These are phyloP conservation scores for Canis aureus DNA, from an alignment of 2,113 vertebrate species.

Conservation along the genomic window DNA sequence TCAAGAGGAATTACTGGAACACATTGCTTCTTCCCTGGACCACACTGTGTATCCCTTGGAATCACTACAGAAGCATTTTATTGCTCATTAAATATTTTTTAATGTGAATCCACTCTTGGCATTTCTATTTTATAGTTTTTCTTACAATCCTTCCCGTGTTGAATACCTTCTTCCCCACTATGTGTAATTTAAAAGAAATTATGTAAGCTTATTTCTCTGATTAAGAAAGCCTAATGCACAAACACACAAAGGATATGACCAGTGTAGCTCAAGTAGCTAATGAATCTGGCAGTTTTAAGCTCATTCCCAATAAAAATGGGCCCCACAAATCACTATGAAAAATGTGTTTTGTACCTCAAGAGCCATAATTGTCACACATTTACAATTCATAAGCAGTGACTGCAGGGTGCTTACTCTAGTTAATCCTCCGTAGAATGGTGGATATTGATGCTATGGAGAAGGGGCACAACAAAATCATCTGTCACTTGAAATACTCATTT, in stretches of 20 bases:
- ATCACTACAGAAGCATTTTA: constrained; percentile 59
- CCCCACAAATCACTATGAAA: constrained; percentile 65
- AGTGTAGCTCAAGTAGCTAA: constrained; percentile 56
- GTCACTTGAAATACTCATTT: constrained; percentile 65
- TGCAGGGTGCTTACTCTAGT: constrained; percentile 49
- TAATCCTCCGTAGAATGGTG: constrained; percentile 58
- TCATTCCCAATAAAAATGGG: constrained; percentile 70
- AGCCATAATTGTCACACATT: constrained; percentile 73
- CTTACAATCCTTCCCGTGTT: constrained; percentile 38
- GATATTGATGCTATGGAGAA: constrained; percentile 36
- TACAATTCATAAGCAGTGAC: constrained; percentile 71
- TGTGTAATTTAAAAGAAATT: constrained; percentile 63
- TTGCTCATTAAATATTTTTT: constrained; percentile 64
- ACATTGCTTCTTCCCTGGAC: background rate
- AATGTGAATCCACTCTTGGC: constrained; percentile 61
- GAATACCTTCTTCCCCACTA: background rate
- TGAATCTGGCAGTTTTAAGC: constrained; percentile 56
- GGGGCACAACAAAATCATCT: constrained; percentile 46
- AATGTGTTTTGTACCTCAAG: constrained; percentile 36
- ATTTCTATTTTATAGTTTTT: constrained; percentile 69
- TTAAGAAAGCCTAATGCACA: constrained; percentile 67
- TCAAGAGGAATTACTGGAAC: constrained; percentile 23
- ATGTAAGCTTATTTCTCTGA: constrained; percentile 38
- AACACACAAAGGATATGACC: constrained; percentile 16
- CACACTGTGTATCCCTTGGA: background rate